A percentile compares a stretch with the other conserved stretches of the same genome.
Conservation (phyloP, 1,140 invertebrate genomes). For the Zaprionus taronus region DNA sequence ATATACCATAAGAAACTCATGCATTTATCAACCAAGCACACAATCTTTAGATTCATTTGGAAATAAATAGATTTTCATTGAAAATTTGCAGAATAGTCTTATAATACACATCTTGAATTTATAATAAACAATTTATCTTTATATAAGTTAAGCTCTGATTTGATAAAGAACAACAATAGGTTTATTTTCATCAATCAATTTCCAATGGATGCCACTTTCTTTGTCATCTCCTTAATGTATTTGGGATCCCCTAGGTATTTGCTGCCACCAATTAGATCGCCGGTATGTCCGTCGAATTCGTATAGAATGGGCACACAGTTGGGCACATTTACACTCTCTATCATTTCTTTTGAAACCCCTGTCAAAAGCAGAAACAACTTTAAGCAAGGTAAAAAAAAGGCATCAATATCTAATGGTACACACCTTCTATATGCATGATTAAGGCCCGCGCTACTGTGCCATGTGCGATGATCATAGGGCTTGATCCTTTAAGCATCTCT, state of each 20-base stretch:
- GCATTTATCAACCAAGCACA: not conserved
- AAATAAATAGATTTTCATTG: not conserved
- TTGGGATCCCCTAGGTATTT: conserved; percentile 89
- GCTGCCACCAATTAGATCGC: conserved; percentile 86
- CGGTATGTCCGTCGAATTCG: conserved; percentile 86
- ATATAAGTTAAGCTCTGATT: not conserved
- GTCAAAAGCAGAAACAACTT: not conserved
- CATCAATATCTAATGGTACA: not conserved
- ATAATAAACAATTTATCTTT: not conserved
- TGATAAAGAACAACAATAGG: not conserved
- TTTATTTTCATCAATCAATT: conserved; percentile 43
- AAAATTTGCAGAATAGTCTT: not conserved
- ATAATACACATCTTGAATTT: not conserved
- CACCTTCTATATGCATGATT: conserved; percentile 89
- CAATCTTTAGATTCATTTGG: not conserved
- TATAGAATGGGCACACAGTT: conserved; percentile 91
- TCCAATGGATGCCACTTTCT: conserved; percentile 79
- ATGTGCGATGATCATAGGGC: conserved; percentile 89
- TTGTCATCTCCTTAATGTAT: conserved; percentile 88
- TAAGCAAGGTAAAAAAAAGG: not conserved
- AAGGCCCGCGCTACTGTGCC: conserved; percentile 89
- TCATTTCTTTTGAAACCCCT: conserved; percentile 87
- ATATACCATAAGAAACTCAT: not conserved
- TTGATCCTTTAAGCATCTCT: conserved; percentile 87
- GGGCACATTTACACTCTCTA: conserved; percentile 89